Base-by-base conservation (phyloP, 1,140 invertebrate genomes). In the Heterodera schachtii region DNA sequence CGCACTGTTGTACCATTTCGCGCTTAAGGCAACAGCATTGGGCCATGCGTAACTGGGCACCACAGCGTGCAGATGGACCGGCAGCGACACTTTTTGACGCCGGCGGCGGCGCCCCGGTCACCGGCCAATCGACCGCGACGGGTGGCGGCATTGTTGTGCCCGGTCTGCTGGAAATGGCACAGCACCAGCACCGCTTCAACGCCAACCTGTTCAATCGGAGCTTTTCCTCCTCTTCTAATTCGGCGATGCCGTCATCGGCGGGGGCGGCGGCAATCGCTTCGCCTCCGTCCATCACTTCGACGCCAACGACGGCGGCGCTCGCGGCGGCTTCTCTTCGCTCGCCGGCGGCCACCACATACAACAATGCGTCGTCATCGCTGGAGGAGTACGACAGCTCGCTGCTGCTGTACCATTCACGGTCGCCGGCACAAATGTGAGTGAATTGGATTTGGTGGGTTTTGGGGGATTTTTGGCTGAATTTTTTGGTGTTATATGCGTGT, bases 331-430 rank as follows among this genome's bases (percentile, higher is more conserved):
- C 21, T 19, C 7, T 80, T 78, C 66, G 79, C 11, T 79, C 78
- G 11, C 31, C 75, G 16, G 71, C 75, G 1, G 16, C 77, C 81
- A 81, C 6, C 46, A 8, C 43, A 44, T 41, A n/a, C 49, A 52
- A 52, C 49, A 52, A 31, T 31, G 31, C 31, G 31, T 31, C 49
- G 0, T 52, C 49, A 52, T 52, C 49, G 31, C 57, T 76, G 41
- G 75, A 70, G 43, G 84, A 85, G 47, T 84, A 84, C 69, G 83
- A 84, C n/a, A 85, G 79, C 41, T 73, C 82, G n/a, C 19, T 19
- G 57, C 75, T 73, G 66, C 76, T 79, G 60, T 41, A 44, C 76
- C 31, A 77, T 49, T 75, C 43, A 76, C 77, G 57, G 13, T 64
- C 57, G 19, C 57, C 57, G 2, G 57, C 16, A 19, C 57, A 19